These are phyloP conservation scores for Poicephalus gulielmi DNA, from an alignment of 2,113 vertebrate species.

Conservation along the genomic window DNA sequence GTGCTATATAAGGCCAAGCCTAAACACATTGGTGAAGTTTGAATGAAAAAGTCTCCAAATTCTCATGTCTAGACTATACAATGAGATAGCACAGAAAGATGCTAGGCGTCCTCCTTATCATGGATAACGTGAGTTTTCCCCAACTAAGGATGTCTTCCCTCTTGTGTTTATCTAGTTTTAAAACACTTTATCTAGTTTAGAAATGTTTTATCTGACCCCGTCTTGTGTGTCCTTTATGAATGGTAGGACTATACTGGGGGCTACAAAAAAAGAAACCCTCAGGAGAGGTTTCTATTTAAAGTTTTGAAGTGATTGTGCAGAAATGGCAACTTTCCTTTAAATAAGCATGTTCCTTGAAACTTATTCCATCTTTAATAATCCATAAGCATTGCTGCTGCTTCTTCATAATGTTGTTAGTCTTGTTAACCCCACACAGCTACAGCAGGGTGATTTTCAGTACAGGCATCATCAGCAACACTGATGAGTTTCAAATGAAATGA, in stretches of 20 bases:
- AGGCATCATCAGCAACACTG: background rate
- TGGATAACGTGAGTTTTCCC: background rate
- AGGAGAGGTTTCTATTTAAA: conserved; percentile 18
- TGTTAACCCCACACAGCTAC: background rate
- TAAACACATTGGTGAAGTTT: background rate
- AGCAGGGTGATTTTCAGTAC: background rate
- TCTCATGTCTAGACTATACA: conserved; percentile 9
- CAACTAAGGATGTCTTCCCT: background rate
- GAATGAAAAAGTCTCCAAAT: background rate
- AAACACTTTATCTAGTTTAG: conserved; percentile 16
- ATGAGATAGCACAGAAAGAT: conserved; percentile 11
- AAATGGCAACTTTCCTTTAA: conserved; percentile 2
- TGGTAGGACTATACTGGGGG: background rate
- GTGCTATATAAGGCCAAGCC: background rate
- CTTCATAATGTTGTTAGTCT: background rate
- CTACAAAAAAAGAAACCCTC: background rate
- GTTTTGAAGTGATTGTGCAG: background rate
- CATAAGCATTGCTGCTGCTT: background rate
- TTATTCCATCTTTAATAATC: background rate
- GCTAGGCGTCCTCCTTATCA: background rate
- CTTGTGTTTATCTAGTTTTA: conserved; percentile 23
- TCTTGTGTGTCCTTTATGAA: background rate
- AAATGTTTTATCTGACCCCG: background rate
- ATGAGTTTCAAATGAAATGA: background rate
- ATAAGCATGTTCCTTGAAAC: background rate